Base-by-base conservation (phyloP, 1,140 invertebrate genomes). In the Drosophila kepulauana region DNA sequence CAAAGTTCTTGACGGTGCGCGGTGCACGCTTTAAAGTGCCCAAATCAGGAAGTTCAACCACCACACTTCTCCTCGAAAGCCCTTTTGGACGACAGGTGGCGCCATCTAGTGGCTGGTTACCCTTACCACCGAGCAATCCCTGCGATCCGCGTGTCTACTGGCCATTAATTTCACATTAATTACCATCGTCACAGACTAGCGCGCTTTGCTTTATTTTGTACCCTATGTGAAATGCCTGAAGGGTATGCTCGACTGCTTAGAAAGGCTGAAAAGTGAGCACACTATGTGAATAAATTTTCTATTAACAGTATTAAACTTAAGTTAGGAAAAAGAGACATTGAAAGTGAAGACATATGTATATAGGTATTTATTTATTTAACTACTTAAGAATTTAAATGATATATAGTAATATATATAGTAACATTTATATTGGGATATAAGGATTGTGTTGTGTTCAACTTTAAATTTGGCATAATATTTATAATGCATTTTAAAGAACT, bases 151-250 rank as follows among this genome's bases (percentile, higher is more conserved):
- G 76, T 78, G 76, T 75, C 72, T 61, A 49, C 28, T 54, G 25
- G 59, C 59, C 76, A 78, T 78, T 78, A 69, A 78, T 70, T 75
- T 70, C 54, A 70, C 65, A 75, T 78, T 78, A 78, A 78, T 78
- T 78, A 78, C 64, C 20, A 74, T 46, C 64, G 74, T 61, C 33
- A 66, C 41, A 72, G 62, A 54, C 52, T 62, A 66, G 41, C 62
- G 61, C 57, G 58, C 75, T 63, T 74, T 77, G 63, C n/a, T 67
- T 73, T 73, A 59, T 74, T 56, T 20, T 25, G 28, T 75, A 16
- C 46, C 58, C 33, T 69, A 8, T 6, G 35, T 7, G 13, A 16
- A 10, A 11, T 4, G 16, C 2, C 3, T n/a, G 13, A 5, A 43
- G 11, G 57, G 20, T 5, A 28, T 59, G 8, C 5, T 20, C 20